A percentile compares a stretch with the other conserved stretches of the same genome.
Evolutionary conservation across 2,888 invertebrate genomes (phyloP).

Genomic region (Polydesmus complanatus): DNA sequence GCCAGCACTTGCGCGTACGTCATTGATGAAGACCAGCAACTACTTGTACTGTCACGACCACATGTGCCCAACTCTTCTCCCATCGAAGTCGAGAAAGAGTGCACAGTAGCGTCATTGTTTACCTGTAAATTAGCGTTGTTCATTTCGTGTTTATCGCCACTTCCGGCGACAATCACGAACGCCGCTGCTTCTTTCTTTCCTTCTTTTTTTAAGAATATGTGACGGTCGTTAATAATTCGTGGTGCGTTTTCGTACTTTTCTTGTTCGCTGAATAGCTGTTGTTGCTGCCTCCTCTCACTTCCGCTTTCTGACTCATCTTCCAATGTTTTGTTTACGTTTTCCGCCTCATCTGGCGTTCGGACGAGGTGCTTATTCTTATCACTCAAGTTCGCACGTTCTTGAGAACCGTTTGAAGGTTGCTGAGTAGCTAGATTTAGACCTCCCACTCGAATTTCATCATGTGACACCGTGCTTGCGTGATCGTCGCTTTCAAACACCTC

Average conservation of each 20-base stretch:
- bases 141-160: background rate
- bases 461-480: background rate
- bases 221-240: background rate
- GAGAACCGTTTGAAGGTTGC: background rate
- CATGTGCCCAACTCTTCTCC: too few relatives aligned
- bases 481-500: too few relatives aligned
- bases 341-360: background rate
- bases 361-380: background rate
- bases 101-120: background rate
- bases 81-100: too few relatives aligned
- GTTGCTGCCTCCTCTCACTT: background rate
- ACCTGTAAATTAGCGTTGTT: background rate
- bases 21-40: background rate
- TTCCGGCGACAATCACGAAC: background rate
- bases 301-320: too few relatives aligned
- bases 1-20: conserved; percentile 13
- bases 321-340: background rate
- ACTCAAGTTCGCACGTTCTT: too few relatives aligned
- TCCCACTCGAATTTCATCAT: background rate
- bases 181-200: background rate
- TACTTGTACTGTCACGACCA: background rate
- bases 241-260: background rate
- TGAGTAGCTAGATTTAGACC: background rate
- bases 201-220: too few relatives aligned
- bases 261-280: background rate